These are phyloP conservation scores for Morpho achilles DNA, from an alignment of 2,888 invertebrate species.

Conservation along the genomic window DNA sequence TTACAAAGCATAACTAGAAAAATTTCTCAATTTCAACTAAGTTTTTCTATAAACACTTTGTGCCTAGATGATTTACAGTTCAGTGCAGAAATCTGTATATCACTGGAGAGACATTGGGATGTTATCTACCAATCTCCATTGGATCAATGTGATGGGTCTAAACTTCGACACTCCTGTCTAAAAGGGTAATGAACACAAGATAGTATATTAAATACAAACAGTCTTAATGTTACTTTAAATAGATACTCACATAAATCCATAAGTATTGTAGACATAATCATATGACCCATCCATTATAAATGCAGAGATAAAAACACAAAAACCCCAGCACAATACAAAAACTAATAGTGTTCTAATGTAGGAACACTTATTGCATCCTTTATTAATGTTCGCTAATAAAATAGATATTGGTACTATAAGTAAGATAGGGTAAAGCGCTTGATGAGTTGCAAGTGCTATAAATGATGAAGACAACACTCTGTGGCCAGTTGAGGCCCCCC, in stretches of 20 bases:
- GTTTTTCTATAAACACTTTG: no score
- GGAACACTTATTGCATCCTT: slow-evolving; percentile 67
- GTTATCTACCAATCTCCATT: no score
- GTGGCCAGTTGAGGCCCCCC: slow-evolving; percentile 83
- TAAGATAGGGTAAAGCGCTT: slow-evolving; percentile 90
- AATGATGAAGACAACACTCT: slow-evolving; percentile 81
- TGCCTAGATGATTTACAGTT: no score
- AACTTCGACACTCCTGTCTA: no score
- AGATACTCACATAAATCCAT: slow-evolving; percentile 88
- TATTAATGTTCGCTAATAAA: slow-evolving; percentile 79
- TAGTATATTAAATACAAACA: no score
- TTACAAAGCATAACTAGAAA: no score
- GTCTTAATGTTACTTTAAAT: neutral
- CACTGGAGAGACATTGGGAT: no score
- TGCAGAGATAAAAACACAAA: slow-evolving; percentile 81
- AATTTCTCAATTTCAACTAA: no score
- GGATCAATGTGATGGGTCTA: no score
- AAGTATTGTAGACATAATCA: slow-evolving; percentile 84
- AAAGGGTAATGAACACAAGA: no score
- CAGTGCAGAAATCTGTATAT: no score
- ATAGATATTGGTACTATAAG: slow-evolving; percentile 90
- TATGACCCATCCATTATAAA: slow-evolving; percentile 81
- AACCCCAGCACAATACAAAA: slow-evolving; percentile 75
- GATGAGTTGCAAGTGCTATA: slow-evolving; percentile 88
- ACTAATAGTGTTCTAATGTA: slow-evolving; percentile 68